Percentiles rank a stretch among this genome's conserved stretches.
These are phyloP conservation scores for Sternarchorhynchus goeldii DNA, from an alignment of 2,797 vertebrate species.

Conservation along the genomic window DNA sequence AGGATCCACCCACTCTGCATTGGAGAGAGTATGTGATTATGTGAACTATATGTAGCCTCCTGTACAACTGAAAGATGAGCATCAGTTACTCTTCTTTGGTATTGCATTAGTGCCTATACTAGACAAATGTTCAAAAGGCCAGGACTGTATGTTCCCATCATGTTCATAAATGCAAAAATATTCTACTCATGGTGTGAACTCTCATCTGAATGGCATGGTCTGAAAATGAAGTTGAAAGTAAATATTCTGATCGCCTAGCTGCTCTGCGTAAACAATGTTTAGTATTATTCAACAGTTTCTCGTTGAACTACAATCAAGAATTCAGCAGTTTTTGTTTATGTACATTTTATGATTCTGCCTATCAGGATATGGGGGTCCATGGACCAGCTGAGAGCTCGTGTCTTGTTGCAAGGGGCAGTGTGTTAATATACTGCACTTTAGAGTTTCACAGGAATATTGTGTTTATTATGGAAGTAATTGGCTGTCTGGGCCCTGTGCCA, in stretches of 20 bases:
- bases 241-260: constrained; percentile 28
- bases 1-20: constrained; percentile 32
- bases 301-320: constrained; percentile 26
- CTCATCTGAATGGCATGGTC: constrained; percentile 41
- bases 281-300: constrained; percentile 38
- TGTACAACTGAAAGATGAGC: constrained; percentile 34
- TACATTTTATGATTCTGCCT: constrained; percentile 38
- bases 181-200: constrained; percentile 30
- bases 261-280: constrained; percentile 28
- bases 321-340: constrained; percentile 12
- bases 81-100: constrained; percentile 46
- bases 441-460: constrained; percentile 2
- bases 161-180: constrained; percentile 5
- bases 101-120: constrained; percentile 49
- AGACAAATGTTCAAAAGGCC: constrained; percentile 42
- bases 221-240: constrained; percentile 14
- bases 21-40: constrained; percentile 19
- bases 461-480: constrained; percentile 19
- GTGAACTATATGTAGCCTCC: constrained; percentile 40
- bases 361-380: constrained; percentile 9
- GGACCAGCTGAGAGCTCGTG: not conserved
- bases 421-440: constrained; percentile 14
- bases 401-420: constrained; percentile 17
- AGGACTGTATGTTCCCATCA: constrained; percentile 34
- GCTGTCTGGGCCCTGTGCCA: constrained; percentile 36